phyloP scores from a whole-genome alignment of 2,888 invertebrate genomes.

The Eupithecia subumbrata region DNA sequence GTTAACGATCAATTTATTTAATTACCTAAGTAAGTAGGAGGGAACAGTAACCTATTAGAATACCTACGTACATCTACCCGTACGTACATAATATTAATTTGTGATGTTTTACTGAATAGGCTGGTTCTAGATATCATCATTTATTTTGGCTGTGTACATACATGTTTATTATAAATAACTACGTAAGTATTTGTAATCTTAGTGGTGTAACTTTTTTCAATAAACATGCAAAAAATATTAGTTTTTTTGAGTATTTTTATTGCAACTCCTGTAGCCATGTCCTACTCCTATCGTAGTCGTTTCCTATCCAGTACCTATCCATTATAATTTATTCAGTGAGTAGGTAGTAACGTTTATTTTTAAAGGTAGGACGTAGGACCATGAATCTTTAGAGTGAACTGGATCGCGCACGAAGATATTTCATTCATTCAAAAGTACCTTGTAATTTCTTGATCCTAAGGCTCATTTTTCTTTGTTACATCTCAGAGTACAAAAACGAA shows the following conservation, averaged over 20 bases:
- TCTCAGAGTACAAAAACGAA: too few relatives aligned
- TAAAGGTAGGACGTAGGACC: too few relatives aligned
- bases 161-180: conserved; percentile 16
- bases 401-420: too few relatives aligned
- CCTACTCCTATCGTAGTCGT: background rate
- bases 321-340: too few relatives aligned
- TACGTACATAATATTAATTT: background rate
- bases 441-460: too few relatives aligned
- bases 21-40: background rate
- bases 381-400: too few relatives aligned
- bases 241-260: background rate
- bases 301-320: too few relatives aligned
- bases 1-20: background rate
- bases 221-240: conserved; percentile 39
- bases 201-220: conserved; percentile 26
- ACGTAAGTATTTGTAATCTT: conserved; percentile 13
- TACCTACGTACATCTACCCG: background rate
- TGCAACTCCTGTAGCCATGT: background rate
- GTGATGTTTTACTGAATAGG: conserved; percentile 5
- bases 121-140: conserved; percentile 2
- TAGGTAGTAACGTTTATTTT: too few relatives aligned
- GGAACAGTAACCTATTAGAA: background rate
- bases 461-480: too few relatives aligned
- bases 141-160: conserved; percentile 39
- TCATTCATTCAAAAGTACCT: too few relatives aligned